Evolutionary conservation across 2,888 invertebrate species (phyloP).

Genomic region (Acholoe squamosa): DNA sequence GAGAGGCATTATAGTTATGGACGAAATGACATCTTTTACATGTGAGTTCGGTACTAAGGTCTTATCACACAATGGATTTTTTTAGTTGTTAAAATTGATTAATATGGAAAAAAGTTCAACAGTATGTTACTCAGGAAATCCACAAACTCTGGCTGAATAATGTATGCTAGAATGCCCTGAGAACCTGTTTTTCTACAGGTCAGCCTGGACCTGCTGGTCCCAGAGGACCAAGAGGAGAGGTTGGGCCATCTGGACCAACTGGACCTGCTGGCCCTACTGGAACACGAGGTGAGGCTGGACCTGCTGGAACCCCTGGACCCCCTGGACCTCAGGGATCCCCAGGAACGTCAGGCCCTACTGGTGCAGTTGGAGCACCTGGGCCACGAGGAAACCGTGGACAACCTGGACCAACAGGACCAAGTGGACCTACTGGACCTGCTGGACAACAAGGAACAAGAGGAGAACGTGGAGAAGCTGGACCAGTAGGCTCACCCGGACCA

Average conservation of each 20-base stretch:
- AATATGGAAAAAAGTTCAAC: too few species aligned
- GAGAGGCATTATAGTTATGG: too few species aligned
- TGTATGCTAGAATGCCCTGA: too few species aligned
- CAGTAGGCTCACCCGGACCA: conserved; percentile 65
- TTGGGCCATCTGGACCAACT: conserved; percentile 45
- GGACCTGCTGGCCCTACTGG: conserved; percentile 1
- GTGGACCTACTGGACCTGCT: conserved; percentile 84
- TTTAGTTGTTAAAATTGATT: too few species aligned
- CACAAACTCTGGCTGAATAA: too few species aligned
- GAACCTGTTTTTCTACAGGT: too few species aligned
- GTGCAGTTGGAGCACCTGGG: conserved; percentile 39
- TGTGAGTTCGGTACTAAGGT: too few species aligned
- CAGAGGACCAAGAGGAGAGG: conserved; percentile 59
- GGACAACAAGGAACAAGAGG: conserved; percentile 67
- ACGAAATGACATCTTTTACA: too few species aligned
- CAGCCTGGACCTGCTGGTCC: conserved; percentile 48
- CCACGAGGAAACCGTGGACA: conserved; percentile 56
- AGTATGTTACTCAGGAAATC: too few species aligned
- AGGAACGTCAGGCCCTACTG: conserved; percentile 50
- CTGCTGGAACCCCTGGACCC: conserved; percentile 13
- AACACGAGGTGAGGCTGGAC: conserved; percentile 59
- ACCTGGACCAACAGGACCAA: conserved; percentile 73
- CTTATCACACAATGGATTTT: too few species aligned
- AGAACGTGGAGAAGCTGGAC: conserved; percentile 66
- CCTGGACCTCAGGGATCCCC: not conserved